Percentiles rank a stretch among this genome's conserved stretches.
Conservation (phyloP, 2,113 vertebrate species). For the Coturnix japonica region DNA sequence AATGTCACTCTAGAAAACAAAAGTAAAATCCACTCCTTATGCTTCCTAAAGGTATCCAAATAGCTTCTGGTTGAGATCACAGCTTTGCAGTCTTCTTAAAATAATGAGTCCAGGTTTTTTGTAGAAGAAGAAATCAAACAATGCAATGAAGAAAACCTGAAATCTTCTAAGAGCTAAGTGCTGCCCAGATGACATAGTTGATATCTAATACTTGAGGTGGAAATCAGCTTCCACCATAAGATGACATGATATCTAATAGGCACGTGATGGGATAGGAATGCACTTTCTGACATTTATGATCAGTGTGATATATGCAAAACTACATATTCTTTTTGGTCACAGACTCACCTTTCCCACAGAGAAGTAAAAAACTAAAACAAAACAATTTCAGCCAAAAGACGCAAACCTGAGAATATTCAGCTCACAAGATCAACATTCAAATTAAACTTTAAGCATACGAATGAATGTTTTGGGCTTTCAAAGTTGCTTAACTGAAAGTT, state of each 20-base stretch:
- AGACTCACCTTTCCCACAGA: not conserved
- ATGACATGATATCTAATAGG: not conserved
- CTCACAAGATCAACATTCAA: not conserved
- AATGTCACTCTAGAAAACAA: not conserved
- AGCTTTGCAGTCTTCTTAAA: not conserved
- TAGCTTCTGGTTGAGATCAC: not conserved
- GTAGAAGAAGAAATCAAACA: not conserved
- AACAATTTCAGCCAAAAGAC: not conserved
- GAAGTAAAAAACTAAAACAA: not conserved
- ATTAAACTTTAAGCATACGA: not conserved
- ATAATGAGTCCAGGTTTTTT: not conserved
- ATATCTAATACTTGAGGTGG: not conserved
- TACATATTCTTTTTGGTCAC: not conserved
- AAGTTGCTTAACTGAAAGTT: not conserved
- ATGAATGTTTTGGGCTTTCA: not conserved
- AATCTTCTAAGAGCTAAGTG: not conserved
- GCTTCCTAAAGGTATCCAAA: not conserved
- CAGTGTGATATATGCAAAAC: not conserved
- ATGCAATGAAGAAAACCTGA: not conserved
- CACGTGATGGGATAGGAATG: not conserved
- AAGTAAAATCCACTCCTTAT: not conserved
- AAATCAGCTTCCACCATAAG: not conserved
- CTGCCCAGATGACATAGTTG: not conserved
- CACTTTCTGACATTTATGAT: not conserved
- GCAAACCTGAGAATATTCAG: not conserved